phyloP scores from a whole-genome alignment of 2,113 vertebrate species.

The Brienomyrus longianalis region DNA sequence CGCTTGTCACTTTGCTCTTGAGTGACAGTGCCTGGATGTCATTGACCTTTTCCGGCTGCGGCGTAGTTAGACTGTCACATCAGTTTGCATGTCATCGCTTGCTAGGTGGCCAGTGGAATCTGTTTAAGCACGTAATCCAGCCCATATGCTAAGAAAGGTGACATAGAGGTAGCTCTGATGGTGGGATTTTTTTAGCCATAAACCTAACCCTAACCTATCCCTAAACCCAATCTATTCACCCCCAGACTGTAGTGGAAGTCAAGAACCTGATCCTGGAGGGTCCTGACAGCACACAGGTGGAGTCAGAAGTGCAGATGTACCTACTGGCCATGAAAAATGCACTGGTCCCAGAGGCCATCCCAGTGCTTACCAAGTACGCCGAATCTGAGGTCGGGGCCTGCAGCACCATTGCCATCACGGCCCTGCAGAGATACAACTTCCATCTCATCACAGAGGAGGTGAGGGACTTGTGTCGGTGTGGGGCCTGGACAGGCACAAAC shows the following conservation, averaged over 20 bases:
- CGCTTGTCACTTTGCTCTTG: neutral
- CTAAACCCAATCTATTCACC: neutral
- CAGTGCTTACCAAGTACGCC: constrained; percentile 70
- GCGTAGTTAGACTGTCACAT: neutral
- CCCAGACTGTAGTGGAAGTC: constrained; percentile 74
- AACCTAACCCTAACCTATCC: neutral
- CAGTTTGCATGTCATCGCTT: neutral
- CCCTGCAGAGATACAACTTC: constrained; percentile 79
- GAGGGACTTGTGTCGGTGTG: constrained; percentile 3
- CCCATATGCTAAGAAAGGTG: neutral
- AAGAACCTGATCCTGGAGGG: constrained; percentile 81
- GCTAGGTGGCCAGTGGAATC: neutral
- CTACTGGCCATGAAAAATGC: constrained; percentile 89
- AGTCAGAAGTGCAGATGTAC: constrained; percentile 75
- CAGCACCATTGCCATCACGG: constrained; percentile 72
- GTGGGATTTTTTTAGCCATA: neutral
- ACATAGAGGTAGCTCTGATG: neutral
- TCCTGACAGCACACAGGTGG: constrained; percentile 65
- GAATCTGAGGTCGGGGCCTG: constrained; percentile 75
- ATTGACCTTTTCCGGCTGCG: neutral
- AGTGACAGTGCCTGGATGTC: neutral
- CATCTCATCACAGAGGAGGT: constrained; percentile 78
- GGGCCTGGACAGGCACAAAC: neutral
- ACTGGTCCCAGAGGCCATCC: constrained; percentile 78
- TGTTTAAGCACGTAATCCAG: neutral